A percentile compares a stretch with the other conserved stretches of the same genome.
phyloP scores from a whole-genome alignment of 1,140 invertebrate species.

The Orussus abietinus region DNA sequence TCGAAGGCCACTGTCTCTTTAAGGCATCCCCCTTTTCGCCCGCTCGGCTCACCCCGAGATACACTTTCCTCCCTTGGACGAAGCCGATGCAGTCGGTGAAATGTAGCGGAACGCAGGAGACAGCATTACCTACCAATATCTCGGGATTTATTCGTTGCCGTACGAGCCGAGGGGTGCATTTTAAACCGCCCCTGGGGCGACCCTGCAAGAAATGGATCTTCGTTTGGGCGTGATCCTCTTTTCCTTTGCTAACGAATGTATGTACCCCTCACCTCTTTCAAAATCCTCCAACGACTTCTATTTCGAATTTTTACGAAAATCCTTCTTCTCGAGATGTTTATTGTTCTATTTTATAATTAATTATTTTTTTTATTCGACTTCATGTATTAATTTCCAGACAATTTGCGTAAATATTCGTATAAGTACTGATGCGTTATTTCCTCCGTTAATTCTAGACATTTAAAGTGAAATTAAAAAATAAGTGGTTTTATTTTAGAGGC shows the following conservation, averaged over 20 bases:
- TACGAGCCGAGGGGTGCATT: conserved; percentile 31
- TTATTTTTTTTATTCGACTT: too few relatives aligned
- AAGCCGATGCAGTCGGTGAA: conserved; percentile 37
- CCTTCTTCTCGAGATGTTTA: too few relatives aligned
- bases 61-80: conserved; percentile 14
- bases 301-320: too few relatives aligned
- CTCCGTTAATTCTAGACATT: too few relatives aligned
- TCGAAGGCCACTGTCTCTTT: conserved; percentile 16
- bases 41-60: conserved; percentile 5
- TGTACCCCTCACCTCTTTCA: conserved; percentile 7
- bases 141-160: conserved; percentile 33
- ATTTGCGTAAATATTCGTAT: too few relatives aligned
- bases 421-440: too few relatives aligned
- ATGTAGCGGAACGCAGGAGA: conserved; percentile 36
- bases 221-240: conserved; percentile 3
- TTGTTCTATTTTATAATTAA: too few relatives aligned
- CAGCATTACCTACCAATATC: conserved; percentile 35
- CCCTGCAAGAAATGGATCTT: conserved; percentile 8
- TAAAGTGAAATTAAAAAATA: too few relatives aligned
- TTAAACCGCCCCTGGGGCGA: conserved; percentile 26
- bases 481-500: too few relatives aligned
- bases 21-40: too few relatives aligned
- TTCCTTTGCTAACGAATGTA: conserved; percentile 2
- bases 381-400: too few relatives aligned
- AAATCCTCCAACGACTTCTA: too few relatives aligned